Base-by-base conservation (phyloP, 2,797 vertebrate species). In the Thamnophis elegans region DNA sequence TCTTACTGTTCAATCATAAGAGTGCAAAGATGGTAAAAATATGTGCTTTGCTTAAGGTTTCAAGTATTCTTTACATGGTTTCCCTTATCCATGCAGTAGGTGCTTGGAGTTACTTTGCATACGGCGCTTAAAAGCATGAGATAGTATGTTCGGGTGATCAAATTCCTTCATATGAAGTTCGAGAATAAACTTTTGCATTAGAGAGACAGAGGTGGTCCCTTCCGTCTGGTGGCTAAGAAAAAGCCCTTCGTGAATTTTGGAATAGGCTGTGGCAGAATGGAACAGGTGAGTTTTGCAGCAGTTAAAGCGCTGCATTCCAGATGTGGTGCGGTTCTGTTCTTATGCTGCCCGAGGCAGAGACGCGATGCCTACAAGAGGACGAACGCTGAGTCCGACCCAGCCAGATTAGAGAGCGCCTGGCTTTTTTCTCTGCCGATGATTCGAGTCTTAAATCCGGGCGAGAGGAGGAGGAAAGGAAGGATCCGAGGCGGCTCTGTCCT, bases 221-320 rank as follows among this genome's bases (percentile, higher is more conserved):
- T 53, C 14, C 3, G 16, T 12, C 12, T 2, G 36, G 9, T 5
- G 0, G 73, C 73, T 22, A 36, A 42, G 18, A 10, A 42, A 22
- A 78, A 78, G 16, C 36, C 73, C 73, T 47, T 25, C 73, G 4
- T 82, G 73, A 3, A 47, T 82, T 82, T 22, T 82, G 73, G 36
- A 22, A 47, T 20, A 82, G 36, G 73, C 36, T 47, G 20, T 5
- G 36, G 36, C 73, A 82, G 73, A 25, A 82, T 12, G 25, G 73
- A 47, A 47, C 73, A 82, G 73, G 36, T 82, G 73, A 82, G 36
- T 47, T 82, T 82, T 47, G 73, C 73, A 82, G 73, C 73, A 82
- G 73, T 47, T 5, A 25, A 25, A 82, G 20, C 73, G 42, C 36
- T 47, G 73, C 73, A 5, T 47, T 82, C 73, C 73, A 82, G 73